Evolutionary conservation across 2,888 invertebrate genomes (phyloP).

Genomic region (Drepanosiphum platanoidis): DNA sequence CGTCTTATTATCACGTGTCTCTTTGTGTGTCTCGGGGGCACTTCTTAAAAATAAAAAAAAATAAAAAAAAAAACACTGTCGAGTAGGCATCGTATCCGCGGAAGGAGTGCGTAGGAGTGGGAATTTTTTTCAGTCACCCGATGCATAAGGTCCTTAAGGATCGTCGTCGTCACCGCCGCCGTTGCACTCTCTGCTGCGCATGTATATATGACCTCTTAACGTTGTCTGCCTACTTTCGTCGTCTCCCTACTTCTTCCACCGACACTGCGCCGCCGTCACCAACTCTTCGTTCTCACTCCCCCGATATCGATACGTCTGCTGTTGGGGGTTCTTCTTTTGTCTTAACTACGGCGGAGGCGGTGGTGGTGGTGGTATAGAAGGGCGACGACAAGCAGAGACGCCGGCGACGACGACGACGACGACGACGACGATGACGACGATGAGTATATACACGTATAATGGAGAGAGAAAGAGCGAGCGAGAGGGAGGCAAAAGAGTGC

Average conservation of each 20-base stretch:
- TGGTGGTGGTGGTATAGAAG: conserved; percentile 6
- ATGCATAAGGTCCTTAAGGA: conserved; percentile 59
- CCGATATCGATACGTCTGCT: conserved; percentile 59
- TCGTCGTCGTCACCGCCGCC: conserved; percentile 37
- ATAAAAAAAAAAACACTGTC: conserved; percentile 57
- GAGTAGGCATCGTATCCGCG: conserved; percentile 39
- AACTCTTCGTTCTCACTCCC: conserved; percentile 35
- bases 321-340: conserved; percentile 51
- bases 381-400: neutral
- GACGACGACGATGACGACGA: conserved; percentile 23
- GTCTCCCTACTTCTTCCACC: neutral
- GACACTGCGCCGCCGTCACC: neutral
- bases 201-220: conserved; percentile 55
- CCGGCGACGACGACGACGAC: neutral
- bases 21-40: conserved; percentile 55
- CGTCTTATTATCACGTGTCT: conserved; percentile 60
- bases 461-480: neutral
- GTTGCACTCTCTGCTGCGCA: conserved; percentile 30
- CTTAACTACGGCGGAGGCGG: conserved; percentile 38
- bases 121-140: conserved; percentile 51
- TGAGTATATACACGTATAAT: neutral
- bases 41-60: conserved; percentile 51
- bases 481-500: neutral
- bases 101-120: conserved; percentile 5
- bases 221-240: conserved; percentile 61